Conservation (phyloP, 2,113 vertebrate species). For the Cyanistes caeruleus region DNA sequence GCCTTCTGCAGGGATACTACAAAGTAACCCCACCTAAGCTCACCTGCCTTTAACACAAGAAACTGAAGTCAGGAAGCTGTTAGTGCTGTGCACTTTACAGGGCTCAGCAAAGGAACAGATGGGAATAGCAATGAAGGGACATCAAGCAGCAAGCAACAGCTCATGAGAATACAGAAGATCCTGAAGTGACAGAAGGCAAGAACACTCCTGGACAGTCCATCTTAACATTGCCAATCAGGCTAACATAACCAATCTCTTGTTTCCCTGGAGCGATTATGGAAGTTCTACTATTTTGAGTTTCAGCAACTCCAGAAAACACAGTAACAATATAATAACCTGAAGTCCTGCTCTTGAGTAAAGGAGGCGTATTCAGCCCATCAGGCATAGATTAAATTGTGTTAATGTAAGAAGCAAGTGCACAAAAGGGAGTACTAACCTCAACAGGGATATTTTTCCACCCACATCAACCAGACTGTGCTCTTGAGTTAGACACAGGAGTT, state of each 20-base stretch:
- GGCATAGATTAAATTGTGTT: background rate
- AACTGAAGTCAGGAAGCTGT: background rate
- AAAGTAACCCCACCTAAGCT: background rate
- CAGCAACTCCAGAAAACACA: background rate
- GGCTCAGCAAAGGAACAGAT: background rate
- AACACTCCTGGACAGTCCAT: background rate
- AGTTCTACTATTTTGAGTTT: background rate
- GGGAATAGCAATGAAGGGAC: background rate
- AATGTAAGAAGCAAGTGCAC: background rate
- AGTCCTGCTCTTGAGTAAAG: background rate
- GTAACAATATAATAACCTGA: background rate
- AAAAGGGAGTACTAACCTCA: background rate
- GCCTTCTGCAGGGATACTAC: background rate
- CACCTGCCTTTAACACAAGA: background rate
- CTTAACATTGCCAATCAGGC: background rate
- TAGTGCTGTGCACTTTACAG: background rate
- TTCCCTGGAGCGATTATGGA: background rate
- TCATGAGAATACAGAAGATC: background rate
- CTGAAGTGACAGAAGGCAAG: background rate
- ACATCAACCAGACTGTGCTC: background rate
- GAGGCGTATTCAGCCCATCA: background rate
- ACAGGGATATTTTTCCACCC: background rate
- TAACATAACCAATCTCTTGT: background rate
- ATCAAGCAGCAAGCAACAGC: background rate
- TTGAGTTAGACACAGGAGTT: background rate